Base-by-base conservation (phyloP, 2,797 vertebrate genomes). In the Mormyrops attenuatus region DNA sequence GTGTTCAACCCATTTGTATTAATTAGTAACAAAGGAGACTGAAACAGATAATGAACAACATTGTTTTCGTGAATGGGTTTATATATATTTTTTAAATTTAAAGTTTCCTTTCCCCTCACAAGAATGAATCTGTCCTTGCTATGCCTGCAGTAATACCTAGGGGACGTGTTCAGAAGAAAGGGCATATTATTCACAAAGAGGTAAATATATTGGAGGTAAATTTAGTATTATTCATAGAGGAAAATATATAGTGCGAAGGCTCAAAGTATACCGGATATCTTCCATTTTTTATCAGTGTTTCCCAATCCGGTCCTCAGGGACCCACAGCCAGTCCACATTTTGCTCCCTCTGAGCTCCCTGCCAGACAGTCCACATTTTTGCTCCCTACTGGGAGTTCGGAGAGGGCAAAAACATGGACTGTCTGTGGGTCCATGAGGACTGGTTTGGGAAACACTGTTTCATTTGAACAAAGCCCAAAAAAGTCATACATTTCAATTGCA, bases 381-480 rank as follows among this genome's bases (percentile, higher is more conserved):
- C 63, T 69, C 26, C 30, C 66, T 73, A 3, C 69, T 34, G 15
- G 34, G 66, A 73, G 30, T 30, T 73, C 11, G 66, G 30, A 73
- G 34, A 17, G 5, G 15, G 34, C 15, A 41, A 77, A 73, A 77
- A 41, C 34, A 34, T 41, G 34, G 69, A 77, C 69, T 77, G 15
- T 73, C 69, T 38, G 34, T 41, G 69, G 15, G 30, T 41, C 34
- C 34, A 13, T 2, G 15, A 77, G 69, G 69, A 77, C 15, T 17
- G 30, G 34, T 17, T 38, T 77, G 69, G 15, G 69, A 77, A 49
- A 34, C 13, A 3, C 44, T 49, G 17, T 44, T 82, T 69, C 53
- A 30, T 89, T 26, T 82, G 60, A 63, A 26, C 26, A 50, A 87
- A 77, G 85, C 82, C 88, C 22, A 90, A 90, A 34, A 87, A 77